A percentile compares a stretch with the other conserved stretches of the same genome.
Evolutionary conservation across 2,888 invertebrate genomes (phyloP).

Genomic region (Camptogramma bilineatum): DNA sequence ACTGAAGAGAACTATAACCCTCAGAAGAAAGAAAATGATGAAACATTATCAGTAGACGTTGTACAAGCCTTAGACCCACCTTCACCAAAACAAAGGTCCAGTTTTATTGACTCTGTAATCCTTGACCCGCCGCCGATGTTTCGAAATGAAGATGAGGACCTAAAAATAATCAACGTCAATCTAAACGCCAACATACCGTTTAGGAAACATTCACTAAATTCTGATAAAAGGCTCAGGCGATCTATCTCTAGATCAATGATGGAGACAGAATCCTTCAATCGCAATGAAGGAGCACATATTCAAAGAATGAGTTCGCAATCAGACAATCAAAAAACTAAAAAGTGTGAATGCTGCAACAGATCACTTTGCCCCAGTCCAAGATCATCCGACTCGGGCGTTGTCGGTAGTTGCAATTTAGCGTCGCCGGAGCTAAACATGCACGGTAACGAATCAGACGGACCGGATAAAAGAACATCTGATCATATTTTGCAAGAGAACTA

Average conservation of each 20-base stretch:
- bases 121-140: conserved; percentile 87
- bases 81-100: conserved; percentile 63
- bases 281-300: conserved; percentile 61
- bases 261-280: conserved; percentile 68
- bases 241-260: conserved; percentile 79
- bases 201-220: conserved; percentile 85
- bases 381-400: conserved; percentile 94
- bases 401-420: conserved; percentile 91
- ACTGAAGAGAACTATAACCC: conserved; percentile 70
- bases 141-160: conserved; percentile 74
- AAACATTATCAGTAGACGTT: conserved; percentile 56
- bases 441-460: conserved; percentile 72
- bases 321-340: conserved; percentile 66
- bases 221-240: conserved; percentile 84
- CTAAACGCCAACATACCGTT: conserved; percentile 75
- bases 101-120: conserved; percentile 69
- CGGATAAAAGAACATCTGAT: conserved; percentile 64
- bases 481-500: conserved; percentile 64
- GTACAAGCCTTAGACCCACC: conserved; percentile 74
- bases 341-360: conserved; percentile 87
- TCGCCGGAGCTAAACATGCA: conserved; percentile 88
- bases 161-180: conserved; percentile 77
- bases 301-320: conserved; percentile 80
- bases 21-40: conserved; percentile 54
- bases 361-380: conserved; percentile 89